These are phyloP conservation scores for Elysia chlorotica DNA, from an alignment of 1,140 invertebrate genomes.

Conservation along the genomic window DNA sequence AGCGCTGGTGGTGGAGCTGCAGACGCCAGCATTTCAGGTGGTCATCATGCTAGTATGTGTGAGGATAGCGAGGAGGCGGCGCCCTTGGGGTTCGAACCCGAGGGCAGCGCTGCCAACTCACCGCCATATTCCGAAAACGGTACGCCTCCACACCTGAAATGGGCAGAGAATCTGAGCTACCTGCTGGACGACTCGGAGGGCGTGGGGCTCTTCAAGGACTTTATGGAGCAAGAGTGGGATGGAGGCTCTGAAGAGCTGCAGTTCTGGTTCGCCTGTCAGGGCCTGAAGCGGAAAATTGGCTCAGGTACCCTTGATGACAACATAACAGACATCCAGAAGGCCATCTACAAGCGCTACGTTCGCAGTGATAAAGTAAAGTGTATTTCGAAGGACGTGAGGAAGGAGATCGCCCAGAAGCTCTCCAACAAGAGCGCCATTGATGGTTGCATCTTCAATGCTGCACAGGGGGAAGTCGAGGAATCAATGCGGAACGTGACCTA, in stretches of 20 bases:
- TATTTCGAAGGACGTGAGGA: slow-evolving; percentile 70
- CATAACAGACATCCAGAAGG: slow-evolving; percentile 77
- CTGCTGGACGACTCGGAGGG: slow-evolving; percentile 85
- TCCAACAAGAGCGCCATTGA: slow-evolving; percentile 69
- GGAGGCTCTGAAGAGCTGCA: slow-evolving; percentile 71
- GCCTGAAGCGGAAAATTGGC: slow-evolving; percentile 75
- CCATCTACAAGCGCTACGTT: slow-evolving; percentile 84
- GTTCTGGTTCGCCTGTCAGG: slow-evolving; percentile 91
- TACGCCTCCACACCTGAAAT: slow-evolving; percentile 80
- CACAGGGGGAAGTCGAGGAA: slow-evolving; percentile 77
- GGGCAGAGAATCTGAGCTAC: slow-evolving; percentile 81
- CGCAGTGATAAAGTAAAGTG: slow-evolving; percentile 62
- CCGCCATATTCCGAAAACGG: slow-evolving; percentile 59
- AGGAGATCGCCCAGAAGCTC: slow-evolving; percentile 80
- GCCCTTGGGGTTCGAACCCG: slow-evolving; percentile 59
- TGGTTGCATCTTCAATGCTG: slow-evolving; percentile 70
- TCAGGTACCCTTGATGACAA: slow-evolving; percentile 68
- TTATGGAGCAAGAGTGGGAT: slow-evolving; percentile 77
- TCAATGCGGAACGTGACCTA: slow-evolving; percentile 85
- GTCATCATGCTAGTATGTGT: slow-evolving; percentile 5
- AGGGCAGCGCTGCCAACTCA: slow-evolving; percentile 57
- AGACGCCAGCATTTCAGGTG: neutral
- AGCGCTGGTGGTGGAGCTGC: slow-evolving; percentile 14
- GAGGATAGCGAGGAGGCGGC: slow-evolving; percentile 43
- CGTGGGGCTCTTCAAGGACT: slow-evolving; percentile 81